Conservation (phyloP, 2,113 vertebrate species). For the Haplotaxodon microlepis region DNA sequence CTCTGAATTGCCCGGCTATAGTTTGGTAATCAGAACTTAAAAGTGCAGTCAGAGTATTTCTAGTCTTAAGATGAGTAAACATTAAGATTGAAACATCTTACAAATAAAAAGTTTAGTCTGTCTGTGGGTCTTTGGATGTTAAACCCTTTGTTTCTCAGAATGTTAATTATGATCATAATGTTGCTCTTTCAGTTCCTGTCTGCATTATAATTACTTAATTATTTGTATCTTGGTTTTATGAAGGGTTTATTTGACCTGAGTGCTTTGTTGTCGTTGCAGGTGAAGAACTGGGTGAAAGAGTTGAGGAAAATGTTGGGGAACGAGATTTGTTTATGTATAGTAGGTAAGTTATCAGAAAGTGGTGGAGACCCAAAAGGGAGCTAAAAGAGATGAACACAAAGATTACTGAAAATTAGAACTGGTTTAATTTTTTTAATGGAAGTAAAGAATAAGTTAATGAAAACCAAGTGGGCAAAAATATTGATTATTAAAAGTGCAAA, state of each 20-base stretch:
- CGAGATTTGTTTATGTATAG: slow-evolving; percentile 99
- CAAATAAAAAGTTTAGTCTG: background rate
- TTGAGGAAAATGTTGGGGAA: slow-evolving; percentile 99
- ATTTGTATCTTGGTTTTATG: background rate
- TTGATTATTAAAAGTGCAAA: background rate
- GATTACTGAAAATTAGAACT: background rate
- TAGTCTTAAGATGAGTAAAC: background rate
- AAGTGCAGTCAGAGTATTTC: background rate
- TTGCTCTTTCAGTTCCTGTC: background rate
- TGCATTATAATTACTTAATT: background rate
- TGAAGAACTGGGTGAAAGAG: slow-evolving; percentile 99
- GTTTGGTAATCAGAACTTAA: background rate
- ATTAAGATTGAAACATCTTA: background rate
- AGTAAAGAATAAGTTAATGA: background rate
- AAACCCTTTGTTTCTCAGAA: background rate
- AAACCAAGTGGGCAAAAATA: background rate
- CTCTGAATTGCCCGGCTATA: background rate
- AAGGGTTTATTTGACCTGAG: background rate
- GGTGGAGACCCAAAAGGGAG: background rate
- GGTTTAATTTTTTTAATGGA: background rate
- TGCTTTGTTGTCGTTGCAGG: slow-evolving; percentile 63
- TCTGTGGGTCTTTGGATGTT: background rate
- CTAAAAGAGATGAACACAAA: background rate
- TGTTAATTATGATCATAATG: background rate
- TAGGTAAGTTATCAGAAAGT: slow-evolving; percentile 78